Evolutionary conservation across 2,797 vertebrate species (phyloP).

Genomic region (Eremophila alpestris): DNA sequence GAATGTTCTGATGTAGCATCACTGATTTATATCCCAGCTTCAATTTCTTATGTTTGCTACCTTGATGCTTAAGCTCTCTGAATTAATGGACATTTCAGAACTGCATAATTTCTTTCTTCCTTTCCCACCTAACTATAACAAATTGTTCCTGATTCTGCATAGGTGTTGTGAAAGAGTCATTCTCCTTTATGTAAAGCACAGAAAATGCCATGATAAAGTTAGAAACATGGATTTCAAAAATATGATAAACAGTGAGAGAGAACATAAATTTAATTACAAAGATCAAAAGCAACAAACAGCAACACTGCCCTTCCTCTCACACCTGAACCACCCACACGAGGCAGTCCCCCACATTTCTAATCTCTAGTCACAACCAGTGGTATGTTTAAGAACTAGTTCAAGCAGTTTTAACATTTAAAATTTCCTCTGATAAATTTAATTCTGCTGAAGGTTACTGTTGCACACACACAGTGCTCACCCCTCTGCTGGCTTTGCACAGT

Average conservation of each 20-base stretch:
- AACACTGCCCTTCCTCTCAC: not conserved
- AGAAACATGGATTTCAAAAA: not conserved
- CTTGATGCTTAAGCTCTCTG: not conserved
- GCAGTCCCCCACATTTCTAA: not conserved
- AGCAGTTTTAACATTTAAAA: not conserved
- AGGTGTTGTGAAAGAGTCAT: not conserved
- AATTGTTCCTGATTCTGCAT: not conserved
- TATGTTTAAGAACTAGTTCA: not conserved
- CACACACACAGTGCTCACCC: not conserved
- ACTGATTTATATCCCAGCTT: not conserved
- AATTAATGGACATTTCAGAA: not conserved
- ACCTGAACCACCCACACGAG: not conserved
- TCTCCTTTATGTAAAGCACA: not conserved
- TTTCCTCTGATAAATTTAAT: not conserved
- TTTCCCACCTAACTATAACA: not conserved
- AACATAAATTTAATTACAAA: not conserved
- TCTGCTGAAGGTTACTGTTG: not conserved
- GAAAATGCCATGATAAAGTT: not conserved
- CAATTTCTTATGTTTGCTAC: not conserved
- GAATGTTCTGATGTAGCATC: not conserved
- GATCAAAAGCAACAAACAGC: not conserved
- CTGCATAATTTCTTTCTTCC: not conserved
- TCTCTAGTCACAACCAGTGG: not conserved
- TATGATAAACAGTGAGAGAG: not conserved
- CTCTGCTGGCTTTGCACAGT: not conserved